Evolutionary conservation across 1,140 invertebrate genomes (phyloP).

Genomic region (Pectinophora gossypiella): DNA sequence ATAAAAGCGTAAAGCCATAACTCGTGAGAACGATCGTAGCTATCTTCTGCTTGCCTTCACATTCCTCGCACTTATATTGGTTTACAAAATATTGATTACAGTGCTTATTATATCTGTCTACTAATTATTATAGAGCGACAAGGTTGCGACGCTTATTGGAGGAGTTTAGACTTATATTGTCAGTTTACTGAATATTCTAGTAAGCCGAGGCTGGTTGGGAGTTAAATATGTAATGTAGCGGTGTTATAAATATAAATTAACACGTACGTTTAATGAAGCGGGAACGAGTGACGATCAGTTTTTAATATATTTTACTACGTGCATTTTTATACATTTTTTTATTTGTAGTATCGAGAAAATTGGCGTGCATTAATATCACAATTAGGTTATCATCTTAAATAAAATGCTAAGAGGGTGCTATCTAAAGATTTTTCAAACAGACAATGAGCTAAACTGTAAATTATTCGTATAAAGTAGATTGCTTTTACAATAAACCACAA

Average conservation of each 20-base stretch:
- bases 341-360: neutral
- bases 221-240: no score
- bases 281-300: neutral
- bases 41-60: neutral
- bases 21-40: neutral
- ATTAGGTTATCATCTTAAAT: constrained; percentile 7
- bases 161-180: no score
- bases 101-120: no score
- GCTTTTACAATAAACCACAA: neutral
- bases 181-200: no score
- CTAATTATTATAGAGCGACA: no score
- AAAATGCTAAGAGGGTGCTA: constrained; percentile 20
- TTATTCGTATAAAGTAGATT: neutral
- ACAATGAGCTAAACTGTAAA: neutral
- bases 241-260: no score
- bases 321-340: neutral
- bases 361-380: constrained; percentile 1
- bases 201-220: no score
- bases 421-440: constrained; percentile 13
- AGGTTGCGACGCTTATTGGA: no score
- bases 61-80: neutral
- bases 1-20: neutral
- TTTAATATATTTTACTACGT: neutral
- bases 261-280: neutral
- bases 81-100: no score